phyloP scores from a whole-genome alignment of 2,797 vertebrate genomes.

The Macropodus opercularis region DNA sequence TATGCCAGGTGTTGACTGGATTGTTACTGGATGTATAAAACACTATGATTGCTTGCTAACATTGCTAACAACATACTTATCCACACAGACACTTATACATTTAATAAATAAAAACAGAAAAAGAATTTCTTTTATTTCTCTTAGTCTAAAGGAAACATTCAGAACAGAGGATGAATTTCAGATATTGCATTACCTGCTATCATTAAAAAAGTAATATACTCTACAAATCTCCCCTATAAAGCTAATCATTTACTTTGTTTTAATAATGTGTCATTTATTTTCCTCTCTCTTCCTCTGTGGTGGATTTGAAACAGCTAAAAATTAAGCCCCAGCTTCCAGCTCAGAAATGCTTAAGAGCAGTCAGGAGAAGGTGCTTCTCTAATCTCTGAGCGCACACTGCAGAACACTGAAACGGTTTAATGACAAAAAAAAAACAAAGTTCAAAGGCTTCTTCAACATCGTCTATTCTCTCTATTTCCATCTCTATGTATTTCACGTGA shows the following conservation, averaged over 20 bases:
- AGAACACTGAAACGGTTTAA: conserved; percentile 74
- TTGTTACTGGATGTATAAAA: neutral
- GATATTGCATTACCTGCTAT: neutral
- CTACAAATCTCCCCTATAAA: neutral
- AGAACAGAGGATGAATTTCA: neutral
- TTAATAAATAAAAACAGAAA: neutral
- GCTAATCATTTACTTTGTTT: conserved; percentile 13
- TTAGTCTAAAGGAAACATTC: neutral
- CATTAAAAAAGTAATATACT: neutral
- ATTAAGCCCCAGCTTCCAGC: conserved; percentile 55
- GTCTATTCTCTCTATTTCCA: conserved; percentile 1
- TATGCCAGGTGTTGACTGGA: conserved; percentile 5
- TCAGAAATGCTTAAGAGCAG: conserved; percentile 56
- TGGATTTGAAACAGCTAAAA: conserved; percentile 53
- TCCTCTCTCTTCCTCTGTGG: conserved; percentile 1
- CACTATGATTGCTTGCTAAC: neutral
- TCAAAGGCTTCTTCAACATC: conserved; percentile 58
- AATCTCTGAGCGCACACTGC: conserved; percentile 63
- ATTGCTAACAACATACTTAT: neutral
- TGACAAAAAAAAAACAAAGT: conserved; percentile 54
- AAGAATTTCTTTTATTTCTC: too few relatives aligned
- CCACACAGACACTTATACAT: neutral
- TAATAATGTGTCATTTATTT: conserved; percentile 21
- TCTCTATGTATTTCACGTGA: conserved; percentile 16
- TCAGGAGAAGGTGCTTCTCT: conserved; percentile 60